Conservation (phyloP, 2,797 vertebrate species). For the Enteromius thamalakanensis region DNA sequence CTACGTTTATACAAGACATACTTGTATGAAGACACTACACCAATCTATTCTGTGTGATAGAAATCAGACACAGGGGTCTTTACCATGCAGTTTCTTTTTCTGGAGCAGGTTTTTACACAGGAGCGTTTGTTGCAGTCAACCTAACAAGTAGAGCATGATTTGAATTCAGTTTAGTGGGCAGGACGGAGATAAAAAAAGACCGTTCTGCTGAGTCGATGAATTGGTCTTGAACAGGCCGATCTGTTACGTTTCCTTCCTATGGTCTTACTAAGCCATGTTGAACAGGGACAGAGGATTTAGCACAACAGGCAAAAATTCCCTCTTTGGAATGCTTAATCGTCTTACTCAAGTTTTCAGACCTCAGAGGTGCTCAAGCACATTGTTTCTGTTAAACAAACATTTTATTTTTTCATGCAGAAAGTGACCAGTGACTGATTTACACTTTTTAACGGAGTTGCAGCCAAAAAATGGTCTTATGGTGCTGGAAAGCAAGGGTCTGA, state of each 20-base stretch:
- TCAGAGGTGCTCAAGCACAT: constrained; percentile 19
- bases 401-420: constrained; percentile 20
- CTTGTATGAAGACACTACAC: background rate
- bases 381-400: constrained; percentile 33
- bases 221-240: background rate
- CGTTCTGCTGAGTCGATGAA: constrained; percentile 26
- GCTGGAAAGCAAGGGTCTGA: background rate
- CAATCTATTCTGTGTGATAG: background rate
- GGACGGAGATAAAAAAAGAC: constrained; percentile 25
- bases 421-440: background rate
- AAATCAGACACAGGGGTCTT: background rate
- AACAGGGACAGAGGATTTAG: constrained; percentile 38
- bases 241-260: constrained; percentile 11
- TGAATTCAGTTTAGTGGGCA: constrained; percentile 57
- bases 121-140: constrained; percentile 48
- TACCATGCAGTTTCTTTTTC: constrained; percentile 1
- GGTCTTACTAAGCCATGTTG: constrained; percentile 13
- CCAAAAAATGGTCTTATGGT: background rate
- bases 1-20: background rate
- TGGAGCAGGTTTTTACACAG: constrained; percentile 35
- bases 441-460: background rate
- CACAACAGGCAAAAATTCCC: constrained; percentile 31
- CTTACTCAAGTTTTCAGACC: constrained; percentile 53
- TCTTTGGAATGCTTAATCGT: constrained; percentile 57
- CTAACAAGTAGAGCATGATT: constrained; percentile 66